Evolutionary conservation across 2,888 invertebrate genomes (phyloP), one percentile per base, ranked within the genome.

Genomic region (Chymomyza amoena): DNA sequence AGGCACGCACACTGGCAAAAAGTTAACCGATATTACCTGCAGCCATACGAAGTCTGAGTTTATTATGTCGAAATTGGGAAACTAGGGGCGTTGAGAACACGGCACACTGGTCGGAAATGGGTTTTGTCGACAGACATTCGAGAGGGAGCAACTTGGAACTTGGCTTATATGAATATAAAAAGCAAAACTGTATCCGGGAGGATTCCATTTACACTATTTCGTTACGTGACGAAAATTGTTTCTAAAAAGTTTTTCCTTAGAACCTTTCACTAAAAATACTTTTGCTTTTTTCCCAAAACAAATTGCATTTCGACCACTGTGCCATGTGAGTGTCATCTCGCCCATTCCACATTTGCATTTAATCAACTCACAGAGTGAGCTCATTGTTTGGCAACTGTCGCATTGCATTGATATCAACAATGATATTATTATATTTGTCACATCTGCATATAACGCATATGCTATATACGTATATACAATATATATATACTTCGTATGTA

Each of bases 1-100:
- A 65, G 68, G 80, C 84, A 84, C 84, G 84, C 84, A 83, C 80
- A 56, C 51, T 62, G 64, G n/a, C 69, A 79, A 60, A 72, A 70
- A 65, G 68, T 66, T 61, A 51, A 63, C 50, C 66, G 18, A 64
- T 32, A 61, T 50, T 66, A 73, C 73, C 74, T 72, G 73, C 73
- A 75, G 77, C 39, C 74, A 66, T 10, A 36, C 59, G 32, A 13
- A 45, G 39, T n/a, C 39, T 45, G 39, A 45, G 39, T 13, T 13
- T 45, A 45, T 45, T 45, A 45, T 45, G 4, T 45, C 3, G 13
- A 45, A 45, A 45, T 32, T 32, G 32, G 32, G 32, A 32, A 32
- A 32, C 32, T 32, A 7, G 32, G 7, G 9, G 32, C 7, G 1
- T 7, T 32, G 9, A 32, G 7, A 32, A 56, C n/a, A n/a, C n/a